Conservation (phyloP, 2,888 invertebrate species). For the Nomada ruficornis region DNA sequence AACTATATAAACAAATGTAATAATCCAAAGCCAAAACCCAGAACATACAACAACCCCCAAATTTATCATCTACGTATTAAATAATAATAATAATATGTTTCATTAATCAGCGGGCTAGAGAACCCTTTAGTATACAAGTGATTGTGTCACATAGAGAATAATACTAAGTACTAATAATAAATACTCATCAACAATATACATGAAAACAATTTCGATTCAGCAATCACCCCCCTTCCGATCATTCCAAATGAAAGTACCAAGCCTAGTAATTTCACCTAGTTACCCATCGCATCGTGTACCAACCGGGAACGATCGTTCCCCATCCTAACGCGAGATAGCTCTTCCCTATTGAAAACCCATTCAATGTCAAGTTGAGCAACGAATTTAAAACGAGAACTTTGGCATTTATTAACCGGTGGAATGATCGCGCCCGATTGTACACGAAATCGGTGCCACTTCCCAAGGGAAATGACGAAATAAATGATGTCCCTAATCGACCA, state of each 20-base stretch:
- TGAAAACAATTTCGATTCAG: neutral
- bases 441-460: conserved; percentile 32
- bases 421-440: conserved; percentile 38
- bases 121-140: too few relatives aligned
- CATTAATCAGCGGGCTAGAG: too few relatives aligned
- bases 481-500: conserved; percentile 21
- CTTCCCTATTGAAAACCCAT: neutral
- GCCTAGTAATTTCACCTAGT: neutral
- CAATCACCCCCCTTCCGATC: neutral
- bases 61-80: too few relatives aligned
- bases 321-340: neutral
- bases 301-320: conserved; percentile 9
- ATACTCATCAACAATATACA: neutral
- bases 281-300: neutral
- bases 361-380: neutral
- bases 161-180: too few relatives aligned
- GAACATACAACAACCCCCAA: too few relatives aligned
- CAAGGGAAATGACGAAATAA: conserved; percentile 40
- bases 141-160: too few relatives aligned
- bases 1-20: too few relatives aligned
- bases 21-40: too few relatives aligned
- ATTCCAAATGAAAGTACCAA: neutral
- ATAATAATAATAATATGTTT: too few relatives aligned
- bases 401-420: conserved; percentile 35
- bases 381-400: conserved; percentile 34